Evolutionary conservation across 2,113 vertebrate genomes (phyloP), one percentile per base, ranked within the genome.

Genomic region (Atherinomorus stipes): DNA sequence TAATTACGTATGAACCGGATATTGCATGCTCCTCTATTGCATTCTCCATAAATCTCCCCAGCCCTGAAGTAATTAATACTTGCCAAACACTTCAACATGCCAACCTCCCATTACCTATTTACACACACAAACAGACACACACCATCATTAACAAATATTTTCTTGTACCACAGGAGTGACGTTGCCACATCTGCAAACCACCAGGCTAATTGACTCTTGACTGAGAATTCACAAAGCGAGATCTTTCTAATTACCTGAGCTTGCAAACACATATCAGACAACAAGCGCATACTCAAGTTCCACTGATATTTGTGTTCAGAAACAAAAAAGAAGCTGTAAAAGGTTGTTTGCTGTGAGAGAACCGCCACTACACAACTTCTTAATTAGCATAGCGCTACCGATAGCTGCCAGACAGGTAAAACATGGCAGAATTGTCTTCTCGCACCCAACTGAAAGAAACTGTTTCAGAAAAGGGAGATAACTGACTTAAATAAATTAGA

Each of bases 21-120:
- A 19, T 65, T 57, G 42, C 65, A 38, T 61, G 1, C 44, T 3
- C 25, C 22, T 64, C 18, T 49, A 3, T 11, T 71, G 26, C 53
- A 42, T 47, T 86, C 73, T 42, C 68, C 70, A 53, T 66, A 9
- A 79, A 75, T 88, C 86, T 89, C 80, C 88, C 80, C 86, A 79
- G 83, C 85, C 88, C 82, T 56, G 56, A 66, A 80, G 87, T 94
- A 94, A 95, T 95, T 94, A 94, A 93, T 92, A 93, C 90, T 92
- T 92, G 90, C 90, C 91, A 93, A 91, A 85, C 60, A 31, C 66
- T 61, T 82, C 86, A 25, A 91, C 47, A 38, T 15, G 31, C 21
- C 45, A 59, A 4, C 50, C 34, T 23, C 28, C 34, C 23, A 26
- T 61, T 66, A 61, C 4, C 23, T 49, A 65, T 73, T 6, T 47